Evolutionary conservation across 2,113 vertebrate genomes (phyloP).

Genomic region (Pithys albifrons): DNA sequence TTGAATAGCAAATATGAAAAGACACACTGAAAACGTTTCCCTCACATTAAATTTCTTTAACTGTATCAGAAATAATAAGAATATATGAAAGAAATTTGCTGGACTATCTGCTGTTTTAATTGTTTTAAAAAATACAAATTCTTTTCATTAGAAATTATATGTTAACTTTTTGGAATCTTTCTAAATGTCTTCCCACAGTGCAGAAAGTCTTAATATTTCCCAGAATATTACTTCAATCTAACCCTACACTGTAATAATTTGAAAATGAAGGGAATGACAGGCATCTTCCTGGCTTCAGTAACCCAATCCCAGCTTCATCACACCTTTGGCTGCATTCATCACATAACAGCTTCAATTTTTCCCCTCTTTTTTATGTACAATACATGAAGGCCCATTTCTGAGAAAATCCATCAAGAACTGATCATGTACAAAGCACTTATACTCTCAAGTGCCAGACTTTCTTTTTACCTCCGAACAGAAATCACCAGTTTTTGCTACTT

Average conservation of each 20-base stretch:
- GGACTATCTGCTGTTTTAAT: background rate
- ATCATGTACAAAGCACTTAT: background rate
- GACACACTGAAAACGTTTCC: background rate
- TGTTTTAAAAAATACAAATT: background rate
- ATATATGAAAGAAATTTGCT: background rate
- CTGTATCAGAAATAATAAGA: background rate
- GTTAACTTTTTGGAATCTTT: background rate
- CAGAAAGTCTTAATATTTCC: background rate
- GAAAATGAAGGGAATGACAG: background rate
- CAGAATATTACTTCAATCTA: background rate
- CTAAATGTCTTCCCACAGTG: background rate
- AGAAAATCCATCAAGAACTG: conserved; percentile 14
- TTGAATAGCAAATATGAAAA: background rate
- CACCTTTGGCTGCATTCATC: background rate
- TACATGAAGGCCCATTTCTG: background rate
- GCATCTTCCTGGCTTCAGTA: background rate
- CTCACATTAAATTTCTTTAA: background rate
- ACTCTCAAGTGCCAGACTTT: background rate
- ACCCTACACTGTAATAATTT: rapidly evolving
- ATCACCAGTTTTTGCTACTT: conserved; percentile 2
- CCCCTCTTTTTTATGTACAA: background rate
- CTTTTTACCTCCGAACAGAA: conserved; percentile 10
- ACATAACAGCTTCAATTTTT: background rate
- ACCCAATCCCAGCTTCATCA: background rate
- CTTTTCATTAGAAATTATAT: background rate